phyloP scores from a whole-genome alignment of 2,888 invertebrate species.

The Barypeithes pellucidus region DNA sequence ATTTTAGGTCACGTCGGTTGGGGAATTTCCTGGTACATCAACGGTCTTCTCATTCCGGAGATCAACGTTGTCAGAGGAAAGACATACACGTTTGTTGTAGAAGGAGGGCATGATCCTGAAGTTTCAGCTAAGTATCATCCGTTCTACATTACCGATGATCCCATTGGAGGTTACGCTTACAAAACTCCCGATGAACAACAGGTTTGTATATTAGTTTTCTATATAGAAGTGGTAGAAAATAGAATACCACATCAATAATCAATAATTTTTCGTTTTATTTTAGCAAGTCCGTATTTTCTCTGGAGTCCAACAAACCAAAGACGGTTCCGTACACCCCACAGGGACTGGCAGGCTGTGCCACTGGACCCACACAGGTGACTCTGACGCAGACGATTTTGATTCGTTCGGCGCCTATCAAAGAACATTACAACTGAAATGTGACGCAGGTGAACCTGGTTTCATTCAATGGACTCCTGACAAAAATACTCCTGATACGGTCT shows the following conservation, averaged over 20 bases:
- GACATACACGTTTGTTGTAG: constrained; percentile 90
- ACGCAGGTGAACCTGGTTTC: constrained; percentile 87
- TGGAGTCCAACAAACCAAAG: constrained; percentile 81
- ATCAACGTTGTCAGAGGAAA: constrained; percentile 90
- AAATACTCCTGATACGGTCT: constrained; percentile 91
- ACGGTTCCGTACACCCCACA: constrained; percentile 81
- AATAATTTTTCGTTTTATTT: constrained; percentile 49
- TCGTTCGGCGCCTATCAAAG: constrained; percentile 94
- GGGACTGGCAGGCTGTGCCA: constrained; percentile 90
- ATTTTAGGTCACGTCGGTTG: constrained; percentile 89
- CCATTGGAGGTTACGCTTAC: constrained; percentile 91
- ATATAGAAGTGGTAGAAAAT: constrained; percentile 6
- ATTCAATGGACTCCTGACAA: constrained; percentile 91
- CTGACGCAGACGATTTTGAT: constrained; percentile 87
- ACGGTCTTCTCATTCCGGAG: constrained; percentile 93
- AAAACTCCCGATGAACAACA: constrained; percentile 86
- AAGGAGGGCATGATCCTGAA: constrained; percentile 87
- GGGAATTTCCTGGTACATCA: constrained; percentile 96
- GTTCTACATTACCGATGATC: constrained; percentile 94
- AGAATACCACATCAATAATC: too few species aligned
- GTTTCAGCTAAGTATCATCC: constrained; percentile 91
- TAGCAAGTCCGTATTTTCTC: constrained; percentile 88
- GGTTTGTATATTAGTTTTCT: constrained; percentile 71
- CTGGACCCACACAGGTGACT: constrained; percentile 85
- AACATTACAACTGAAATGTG: constrained; percentile 86